Evolutionary conservation across 2,888 invertebrate species (phyloP).

Genomic region (Auanema freiburgensis): DNA sequence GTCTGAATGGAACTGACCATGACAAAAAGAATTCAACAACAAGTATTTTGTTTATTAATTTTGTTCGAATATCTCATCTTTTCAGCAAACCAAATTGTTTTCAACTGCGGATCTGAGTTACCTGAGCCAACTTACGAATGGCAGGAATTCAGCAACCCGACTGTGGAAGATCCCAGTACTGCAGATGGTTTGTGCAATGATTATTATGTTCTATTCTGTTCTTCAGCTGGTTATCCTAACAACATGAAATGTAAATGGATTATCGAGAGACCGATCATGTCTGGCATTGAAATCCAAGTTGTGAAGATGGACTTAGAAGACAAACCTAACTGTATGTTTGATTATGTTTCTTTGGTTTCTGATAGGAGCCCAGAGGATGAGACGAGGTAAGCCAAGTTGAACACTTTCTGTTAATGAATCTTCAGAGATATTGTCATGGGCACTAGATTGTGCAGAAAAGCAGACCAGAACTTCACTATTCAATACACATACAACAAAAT

Average conservation of each 20-base stretch:
- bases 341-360: constrained; percentile 27
- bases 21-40: too few relatives aligned
- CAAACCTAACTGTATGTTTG: constrained; percentile 28
- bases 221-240: constrained; percentile 27
- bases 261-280: constrained; percentile 43
- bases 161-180: not conserved
- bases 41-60: too few relatives aligned
- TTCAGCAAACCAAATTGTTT: too few relatives aligned
- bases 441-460: constrained; percentile 6
- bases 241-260: constrained; percentile 54
- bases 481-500: constrained; percentile 19
- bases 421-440: constrained; percentile 12
- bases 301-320: constrained; percentile 67
- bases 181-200: not conserved
- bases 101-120: constrained; percentile 43
- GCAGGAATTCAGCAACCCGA: constrained; percentile 35
- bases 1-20: too few relatives aligned
- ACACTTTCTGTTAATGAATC: not conserved
- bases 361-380: constrained; percentile 15
- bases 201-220: not conserved
- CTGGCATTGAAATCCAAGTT: constrained; percentile 43
- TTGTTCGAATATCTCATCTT: too few relatives aligned
- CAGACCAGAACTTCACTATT: constrained; percentile 19
- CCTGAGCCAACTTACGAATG: constrained; percentile 44
- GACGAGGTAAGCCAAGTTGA: constrained; percentile 9